Evolutionary conservation across 2,888 invertebrate genomes (phyloP).

Genomic region (Danaus chrysippus): DNA sequence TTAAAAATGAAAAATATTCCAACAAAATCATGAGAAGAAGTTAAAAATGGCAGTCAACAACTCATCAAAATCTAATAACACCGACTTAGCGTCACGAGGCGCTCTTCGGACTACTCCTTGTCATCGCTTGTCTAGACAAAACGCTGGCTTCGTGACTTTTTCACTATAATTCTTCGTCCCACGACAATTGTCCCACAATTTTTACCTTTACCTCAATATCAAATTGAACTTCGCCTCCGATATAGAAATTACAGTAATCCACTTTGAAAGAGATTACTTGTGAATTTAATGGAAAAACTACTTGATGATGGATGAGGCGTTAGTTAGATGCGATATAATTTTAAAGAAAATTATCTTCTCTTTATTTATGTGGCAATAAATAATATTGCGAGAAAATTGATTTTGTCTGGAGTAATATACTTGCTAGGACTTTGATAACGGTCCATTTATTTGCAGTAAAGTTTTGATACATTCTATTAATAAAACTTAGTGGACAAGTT

Average conservation of each 20-base stretch:
- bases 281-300: slow-evolving; percentile 31
- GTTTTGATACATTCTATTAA: neutral
- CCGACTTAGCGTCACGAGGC: slow-evolving; percentile 43
- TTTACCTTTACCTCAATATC: slow-evolving; percentile 56
- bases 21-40: slow-evolving; percentile 14
- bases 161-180: slow-evolving; percentile 65
- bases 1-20: slow-evolving; percentile 11
- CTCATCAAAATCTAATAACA: slow-evolving; percentile 68
- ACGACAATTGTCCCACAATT: slow-evolving; percentile 57
- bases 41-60: slow-evolving; percentile 55
- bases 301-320: slow-evolving; percentile 28
- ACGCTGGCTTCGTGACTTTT: slow-evolving; percentile 68
- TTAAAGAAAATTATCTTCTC: slow-evolving; percentile 10
- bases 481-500: neutral
- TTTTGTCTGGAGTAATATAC: neutral
- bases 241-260: slow-evolving; percentile 60
- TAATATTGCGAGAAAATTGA: slow-evolving; percentile 14
- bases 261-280: slow-evolving; percentile 49
- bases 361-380: slow-evolving; percentile 19
- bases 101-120: slow-evolving; percentile 39
- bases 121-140: slow-evolving; percentile 71
- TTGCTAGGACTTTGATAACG: slow-evolving; percentile 5
- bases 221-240: slow-evolving; percentile 60
- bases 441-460: slow-evolving; percentile 3
- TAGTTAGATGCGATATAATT: slow-evolving; percentile 11